Evolutionary conservation across 2,113 vertebrate species (phyloP).

Genomic region (Charadrius vociferus): DNA sequence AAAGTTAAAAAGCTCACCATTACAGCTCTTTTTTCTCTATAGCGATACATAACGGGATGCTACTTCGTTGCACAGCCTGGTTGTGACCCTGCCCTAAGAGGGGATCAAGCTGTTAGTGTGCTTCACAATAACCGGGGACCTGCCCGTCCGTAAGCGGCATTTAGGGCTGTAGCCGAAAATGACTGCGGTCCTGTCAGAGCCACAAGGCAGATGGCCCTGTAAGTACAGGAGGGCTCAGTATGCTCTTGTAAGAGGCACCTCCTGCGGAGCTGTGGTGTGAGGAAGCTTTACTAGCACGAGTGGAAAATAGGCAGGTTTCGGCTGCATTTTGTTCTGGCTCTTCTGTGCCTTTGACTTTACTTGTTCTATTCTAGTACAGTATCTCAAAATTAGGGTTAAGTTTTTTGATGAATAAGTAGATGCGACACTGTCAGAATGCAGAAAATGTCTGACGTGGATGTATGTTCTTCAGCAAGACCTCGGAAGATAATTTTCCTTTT

Average conservation of each 20-base stretch:
- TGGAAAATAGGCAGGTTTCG: rapidly evolving
- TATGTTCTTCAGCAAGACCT: not conserved
- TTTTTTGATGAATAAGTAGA: not conserved
- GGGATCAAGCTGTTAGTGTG: not conserved
- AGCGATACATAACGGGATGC: rapidly evolving
- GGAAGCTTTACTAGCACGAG: not conserved
- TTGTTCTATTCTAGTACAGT: not conserved
- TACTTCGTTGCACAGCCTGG: not conserved
- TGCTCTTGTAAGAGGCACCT: not conserved
- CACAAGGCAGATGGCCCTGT: rapidly evolving
- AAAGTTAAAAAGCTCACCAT: not conserved
- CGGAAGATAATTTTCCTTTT: not conserved
- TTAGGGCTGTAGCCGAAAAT: not conserved
- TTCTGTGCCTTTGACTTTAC: not conserved
- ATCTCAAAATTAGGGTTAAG: not conserved
- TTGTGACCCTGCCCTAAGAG: not conserved
- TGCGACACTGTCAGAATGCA: not conserved
- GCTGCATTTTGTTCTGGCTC: not conserved
- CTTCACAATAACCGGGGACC: not conserved
- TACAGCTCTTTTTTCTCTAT: not conserved
- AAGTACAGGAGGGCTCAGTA: rapidly evolving
- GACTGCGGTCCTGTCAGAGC: not conserved
- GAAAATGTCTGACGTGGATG: not conserved
- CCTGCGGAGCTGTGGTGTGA: not conserved
- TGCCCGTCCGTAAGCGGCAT: rapidly evolving